Evolutionary conservation across 2,888 invertebrate species (phyloP).

Genomic region (Argyra leucocephala): DNA sequence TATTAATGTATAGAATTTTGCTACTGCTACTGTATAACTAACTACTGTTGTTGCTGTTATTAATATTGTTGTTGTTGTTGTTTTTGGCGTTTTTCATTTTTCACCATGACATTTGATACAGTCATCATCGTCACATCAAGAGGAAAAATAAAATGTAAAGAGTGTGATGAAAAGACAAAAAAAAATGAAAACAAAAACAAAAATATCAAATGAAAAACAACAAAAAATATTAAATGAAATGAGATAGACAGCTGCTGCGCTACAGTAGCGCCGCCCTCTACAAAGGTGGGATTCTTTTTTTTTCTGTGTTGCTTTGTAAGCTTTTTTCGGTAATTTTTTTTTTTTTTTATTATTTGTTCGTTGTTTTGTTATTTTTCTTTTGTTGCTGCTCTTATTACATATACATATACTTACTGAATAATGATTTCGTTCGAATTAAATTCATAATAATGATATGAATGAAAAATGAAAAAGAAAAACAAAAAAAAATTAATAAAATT

Average conservation of each 20-base stretch:
- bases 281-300: constrained; percentile 19
- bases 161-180: neutral
- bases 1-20: neutral
- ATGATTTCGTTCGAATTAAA: neutral
- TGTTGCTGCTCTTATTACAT: neutral
- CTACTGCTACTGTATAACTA: neutral
- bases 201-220: neutral
- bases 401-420: neutral
- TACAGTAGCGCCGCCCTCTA: constrained; percentile 22
- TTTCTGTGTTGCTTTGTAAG: neutral
- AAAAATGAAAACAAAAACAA: neutral
- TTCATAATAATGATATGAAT: too few relatives aligned
- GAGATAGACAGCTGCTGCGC: constrained; percentile 21
- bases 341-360: neutral
- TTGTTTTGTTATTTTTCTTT: neutral
- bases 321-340: constrained; percentile 10
- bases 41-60: neutral
- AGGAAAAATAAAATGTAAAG: neutral
- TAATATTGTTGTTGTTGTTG: neutral
- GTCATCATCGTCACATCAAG: neutral
- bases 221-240: neutral
- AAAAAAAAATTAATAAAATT: neutral
- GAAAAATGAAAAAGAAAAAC: neutral
- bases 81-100: neutral
- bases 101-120: constrained; percentile 1